Base-by-base conservation (phyloP, 30 jellyfish, hydroid and myxozoan genomes). In the Nemopilema nomurai region DNA sequence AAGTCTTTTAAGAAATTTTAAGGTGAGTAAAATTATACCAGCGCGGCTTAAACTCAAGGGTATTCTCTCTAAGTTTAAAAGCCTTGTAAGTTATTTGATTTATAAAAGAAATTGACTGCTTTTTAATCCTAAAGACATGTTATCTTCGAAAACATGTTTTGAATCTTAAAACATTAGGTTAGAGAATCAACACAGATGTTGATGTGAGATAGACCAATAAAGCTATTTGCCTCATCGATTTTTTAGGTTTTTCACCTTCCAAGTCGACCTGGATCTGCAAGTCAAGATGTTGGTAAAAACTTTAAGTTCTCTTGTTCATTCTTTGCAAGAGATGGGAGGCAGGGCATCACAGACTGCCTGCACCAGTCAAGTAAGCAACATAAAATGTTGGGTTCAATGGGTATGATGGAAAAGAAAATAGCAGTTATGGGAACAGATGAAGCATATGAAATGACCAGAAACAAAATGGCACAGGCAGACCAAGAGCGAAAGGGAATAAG, bases 391-490 rank as follows among this genome's bases (percentile, higher is more conserved):
- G 74, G 79, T 16, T 85, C 97, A 53, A 66, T 72, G 77, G 99
- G 99, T 1, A 79, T 74, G 74, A 67, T 89, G 13, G 89, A 82
- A 28, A 66, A 74, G 26, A 89, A 83, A 67, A 67, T 94, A 17
- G 86, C 95, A 16, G 92, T 94, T 80, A 86, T 90, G 93, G 99
- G 96, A 1, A 94, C 94, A 1, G 99, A 94, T 28, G 99, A 94
- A 51, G 97, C 90, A 18, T 94, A 94, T 79, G 99, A 94, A 82
- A 73, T 83, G 86, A 94, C 99, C 3, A 72, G 96, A 75, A 94
- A 72, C 21, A 90, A 90, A 29, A 94, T 94, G 99, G 99, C 99
- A 33, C 97, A 85, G 67, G 99, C 89, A 66, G 99, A 94, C 78
- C 97, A 94, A 71, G 99, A 94, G 73, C 93, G 97, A 16, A 94